Conservation (phyloP, 64 coral and sea anemone genomes). For the Dendrophyllia cribrosa region DNA sequence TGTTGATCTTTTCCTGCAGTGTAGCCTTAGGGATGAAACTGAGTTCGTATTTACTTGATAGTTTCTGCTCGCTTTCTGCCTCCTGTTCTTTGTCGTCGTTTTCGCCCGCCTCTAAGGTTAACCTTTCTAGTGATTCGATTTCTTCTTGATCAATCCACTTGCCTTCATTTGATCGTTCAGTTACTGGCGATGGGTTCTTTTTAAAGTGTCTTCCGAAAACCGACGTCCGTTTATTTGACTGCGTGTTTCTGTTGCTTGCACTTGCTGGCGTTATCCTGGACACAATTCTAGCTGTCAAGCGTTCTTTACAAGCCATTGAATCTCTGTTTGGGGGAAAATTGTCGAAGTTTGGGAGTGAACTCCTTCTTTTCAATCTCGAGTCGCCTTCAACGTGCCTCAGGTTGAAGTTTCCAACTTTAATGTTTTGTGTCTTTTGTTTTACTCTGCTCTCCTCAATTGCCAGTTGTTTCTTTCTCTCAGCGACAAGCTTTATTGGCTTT, state of each 20-base stretch:
- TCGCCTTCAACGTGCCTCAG: slow-evolving; percentile 3
- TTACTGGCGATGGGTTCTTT: neutral
- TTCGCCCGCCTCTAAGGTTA: neutral
- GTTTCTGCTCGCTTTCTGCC: neutral
- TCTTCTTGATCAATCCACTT: neutral
- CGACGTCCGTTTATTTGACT: neutral
- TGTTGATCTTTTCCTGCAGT: slow-evolving; percentile 39
- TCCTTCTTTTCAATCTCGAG: neutral
- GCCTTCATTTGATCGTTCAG: neutral
- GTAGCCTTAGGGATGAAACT: slow-evolving; percentile 27
- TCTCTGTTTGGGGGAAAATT: neutral
- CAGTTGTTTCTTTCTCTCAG: neutral
- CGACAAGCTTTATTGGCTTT: neutral
- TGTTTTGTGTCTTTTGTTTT: neutral
- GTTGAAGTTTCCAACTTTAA: neutral
- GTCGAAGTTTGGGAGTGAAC: slow-evolving; percentile 9
- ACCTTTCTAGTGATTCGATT: neutral
- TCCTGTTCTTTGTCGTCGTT: neutral
- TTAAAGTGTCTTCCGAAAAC: slow-evolving; percentile 3
- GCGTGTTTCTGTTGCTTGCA: neutral
- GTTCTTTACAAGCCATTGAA: slow-evolving; percentile 11
- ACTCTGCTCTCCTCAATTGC: neutral
- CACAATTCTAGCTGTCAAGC: neutral
- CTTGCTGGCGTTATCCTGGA: neutral
- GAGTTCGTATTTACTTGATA: slow-evolving; percentile 4